A percentile compares a stretch with the other conserved stretches of the same genome.
Conservation (phyloP, 2,797 vertebrate genomes). For the Bufotes viridis region DNA sequence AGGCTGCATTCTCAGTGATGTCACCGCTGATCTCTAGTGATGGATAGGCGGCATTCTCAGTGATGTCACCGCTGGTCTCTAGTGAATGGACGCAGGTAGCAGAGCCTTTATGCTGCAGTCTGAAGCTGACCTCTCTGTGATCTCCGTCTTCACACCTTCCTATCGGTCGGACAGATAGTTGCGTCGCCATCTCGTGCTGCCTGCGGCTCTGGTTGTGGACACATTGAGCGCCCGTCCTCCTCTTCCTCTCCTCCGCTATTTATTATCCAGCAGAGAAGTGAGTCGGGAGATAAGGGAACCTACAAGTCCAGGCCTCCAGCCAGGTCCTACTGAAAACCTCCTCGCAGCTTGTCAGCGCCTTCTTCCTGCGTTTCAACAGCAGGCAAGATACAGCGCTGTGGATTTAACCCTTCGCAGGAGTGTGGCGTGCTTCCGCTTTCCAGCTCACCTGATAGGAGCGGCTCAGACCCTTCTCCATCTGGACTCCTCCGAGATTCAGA, state of each 20-base stretch:
- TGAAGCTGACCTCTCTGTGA: neutral
- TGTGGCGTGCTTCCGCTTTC: neutral
- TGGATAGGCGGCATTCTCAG: neutral
- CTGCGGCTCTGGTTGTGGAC: slow-evolving; percentile 21
- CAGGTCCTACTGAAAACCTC: slow-evolving; percentile 54
- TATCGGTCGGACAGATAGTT: slow-evolving; percentile 4
- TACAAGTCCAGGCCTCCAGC: slow-evolving; percentile 37
- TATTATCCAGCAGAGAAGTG: slow-evolving; percentile 47
- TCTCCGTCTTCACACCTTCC: slow-evolving; percentile 35
- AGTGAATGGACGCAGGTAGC: neutral
- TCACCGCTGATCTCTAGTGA: neutral
- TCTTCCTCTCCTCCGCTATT: slow-evolving; percentile 7
- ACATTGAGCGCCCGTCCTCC: neutral
- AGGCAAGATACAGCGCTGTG: neutral
- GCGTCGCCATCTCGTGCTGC: neutral
- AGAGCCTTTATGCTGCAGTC: neutral
- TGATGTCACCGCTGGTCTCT: neutral
- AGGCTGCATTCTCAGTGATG: neutral
- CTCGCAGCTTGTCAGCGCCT: slow-evolving; percentile 50
- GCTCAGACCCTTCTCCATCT: neutral
- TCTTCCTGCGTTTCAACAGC: slow-evolving; percentile 37
- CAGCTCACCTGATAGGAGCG: neutral
- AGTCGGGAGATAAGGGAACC: slow-evolving; percentile 58
- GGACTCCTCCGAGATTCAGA: neutral
- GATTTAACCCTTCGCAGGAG: neutral